Conservation (phyloP, 2,797 vertebrate genomes). For the Arctocebus calabarensis region DNA sequence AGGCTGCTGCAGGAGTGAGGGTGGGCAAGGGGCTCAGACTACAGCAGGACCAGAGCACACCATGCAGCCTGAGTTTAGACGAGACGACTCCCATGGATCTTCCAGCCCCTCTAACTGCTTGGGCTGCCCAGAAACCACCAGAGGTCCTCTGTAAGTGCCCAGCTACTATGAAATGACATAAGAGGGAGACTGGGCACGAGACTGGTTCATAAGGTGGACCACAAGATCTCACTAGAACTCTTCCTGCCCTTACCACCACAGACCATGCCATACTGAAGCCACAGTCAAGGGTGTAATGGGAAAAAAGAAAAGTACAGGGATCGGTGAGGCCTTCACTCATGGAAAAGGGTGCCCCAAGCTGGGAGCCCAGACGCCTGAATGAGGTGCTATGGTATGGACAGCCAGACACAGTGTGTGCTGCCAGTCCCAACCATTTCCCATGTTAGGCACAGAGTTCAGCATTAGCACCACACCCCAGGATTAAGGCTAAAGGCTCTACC, state of each 20-base stretch:
- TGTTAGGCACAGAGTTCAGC: neutral
- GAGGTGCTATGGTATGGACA: no score
- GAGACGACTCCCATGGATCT: neutral
- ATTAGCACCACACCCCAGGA: neutral
- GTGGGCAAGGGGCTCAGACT: neutral
- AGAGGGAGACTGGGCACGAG: neutral
- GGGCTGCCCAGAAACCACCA: neutral
- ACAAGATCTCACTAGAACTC: neutral
- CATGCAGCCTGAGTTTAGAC: neutral
- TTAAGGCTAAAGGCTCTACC: neutral
- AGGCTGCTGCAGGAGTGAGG: neutral
- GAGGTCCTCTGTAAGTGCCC: neutral
- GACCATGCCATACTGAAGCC: neutral
- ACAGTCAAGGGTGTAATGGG: neutral
- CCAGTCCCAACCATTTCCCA: neutral
- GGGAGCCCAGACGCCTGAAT: neutral
- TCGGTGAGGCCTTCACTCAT: neutral
- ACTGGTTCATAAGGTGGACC: neutral
- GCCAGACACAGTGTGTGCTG: neutral
- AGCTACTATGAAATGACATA: neutral
- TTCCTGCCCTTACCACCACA: neutral
- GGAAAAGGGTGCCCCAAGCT: neutral
- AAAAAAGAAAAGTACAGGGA: neutral
- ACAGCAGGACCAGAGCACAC: neutral
- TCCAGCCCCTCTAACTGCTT: neutral